Base-by-base conservation (phyloP, 1,140 invertebrate species). In the Penaeus vannamei region DNA sequence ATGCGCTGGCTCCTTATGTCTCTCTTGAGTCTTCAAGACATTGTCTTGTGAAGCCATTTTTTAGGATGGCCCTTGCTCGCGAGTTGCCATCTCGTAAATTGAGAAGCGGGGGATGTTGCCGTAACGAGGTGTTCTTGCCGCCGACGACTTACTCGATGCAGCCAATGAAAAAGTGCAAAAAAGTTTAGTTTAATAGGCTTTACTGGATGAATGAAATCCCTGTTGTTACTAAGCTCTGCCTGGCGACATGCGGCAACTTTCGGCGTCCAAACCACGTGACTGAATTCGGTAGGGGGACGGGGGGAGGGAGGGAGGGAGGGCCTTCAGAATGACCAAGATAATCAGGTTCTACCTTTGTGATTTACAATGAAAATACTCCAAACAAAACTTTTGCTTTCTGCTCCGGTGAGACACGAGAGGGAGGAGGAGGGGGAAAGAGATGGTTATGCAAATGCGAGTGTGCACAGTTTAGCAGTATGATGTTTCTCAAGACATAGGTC, bases 31-130 rank as follows among this genome's bases (percentile, higher is more conserved):
- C 83, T 53, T 53, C 53, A 53, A 53, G 83, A 64, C 80, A 61
- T 76, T 82, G 86, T 87, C 86, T 87, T 82, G 79, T 87, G 86
- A 87, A 87, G 79, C 86, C 86, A 87, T 87, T 87, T 87, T 87
- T 83, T 87, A 81, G 86, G 86, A 83, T 76, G 62, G 86, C 86
- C 42, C 86, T 87, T n/a, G 61, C 26, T 14, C 29, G 32, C 64
- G 22, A 85, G 29, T 36, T 46, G 64, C 84, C 66, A 64, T 26
- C 84, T 69, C 84, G 36, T 66, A n/a, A 46, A 46, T 66, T 46
- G n/a, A 46, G 76, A 46, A 22, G 32, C 14, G 29, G 76, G 32
- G 46, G 76, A 29, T 79, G 29, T 79, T 32, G 76, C 76, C 29
- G 32, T 79, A 46, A 23, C 32, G 76, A 79, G 32, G 53, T 17